phyloP scores from a whole-genome alignment of 2,113 vertebrate genomes.

The Chlorocebus sabaeus region DNA sequence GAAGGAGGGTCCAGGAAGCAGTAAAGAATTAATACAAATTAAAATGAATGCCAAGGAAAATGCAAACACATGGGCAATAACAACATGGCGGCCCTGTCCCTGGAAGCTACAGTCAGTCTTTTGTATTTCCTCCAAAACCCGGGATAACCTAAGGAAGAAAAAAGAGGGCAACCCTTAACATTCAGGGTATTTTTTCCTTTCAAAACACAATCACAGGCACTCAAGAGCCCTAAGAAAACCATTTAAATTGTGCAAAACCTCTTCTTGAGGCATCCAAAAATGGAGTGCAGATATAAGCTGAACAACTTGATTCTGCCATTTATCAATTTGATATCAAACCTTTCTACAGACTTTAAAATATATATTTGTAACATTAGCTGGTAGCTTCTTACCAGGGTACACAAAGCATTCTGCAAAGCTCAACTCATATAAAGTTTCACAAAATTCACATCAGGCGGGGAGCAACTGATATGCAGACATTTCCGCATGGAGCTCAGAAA shows the following conservation, averaged over 20 bases:
- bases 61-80: not conserved
- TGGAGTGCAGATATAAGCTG: not conserved
- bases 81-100: rapidly evolving
- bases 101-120: not conserved
- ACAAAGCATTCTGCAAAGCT: not conserved
- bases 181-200: not conserved
- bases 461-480: not conserved
- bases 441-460: not conserved
- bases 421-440: not conserved
- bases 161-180: not conserved
- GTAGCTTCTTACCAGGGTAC: not conserved
- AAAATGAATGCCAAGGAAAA: not conserved
- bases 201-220: not conserved
- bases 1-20: not conserved
- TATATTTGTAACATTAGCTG: not conserved
- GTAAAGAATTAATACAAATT: not conserved
- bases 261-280: not conserved
- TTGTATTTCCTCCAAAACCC: not conserved
- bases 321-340: not conserved
- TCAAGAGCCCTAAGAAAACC: not conserved
- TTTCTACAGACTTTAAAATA: not conserved
- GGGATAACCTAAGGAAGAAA: not conserved
- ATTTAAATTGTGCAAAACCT: not conserved
- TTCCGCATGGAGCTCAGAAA: not conserved
- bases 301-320: not conserved